Percentiles rank a stretch among this genome's conserved stretches.
phyloP scores from a whole-genome alignment of 2,113 vertebrate genomes.

The Fulmarus glacialis region DNA sequence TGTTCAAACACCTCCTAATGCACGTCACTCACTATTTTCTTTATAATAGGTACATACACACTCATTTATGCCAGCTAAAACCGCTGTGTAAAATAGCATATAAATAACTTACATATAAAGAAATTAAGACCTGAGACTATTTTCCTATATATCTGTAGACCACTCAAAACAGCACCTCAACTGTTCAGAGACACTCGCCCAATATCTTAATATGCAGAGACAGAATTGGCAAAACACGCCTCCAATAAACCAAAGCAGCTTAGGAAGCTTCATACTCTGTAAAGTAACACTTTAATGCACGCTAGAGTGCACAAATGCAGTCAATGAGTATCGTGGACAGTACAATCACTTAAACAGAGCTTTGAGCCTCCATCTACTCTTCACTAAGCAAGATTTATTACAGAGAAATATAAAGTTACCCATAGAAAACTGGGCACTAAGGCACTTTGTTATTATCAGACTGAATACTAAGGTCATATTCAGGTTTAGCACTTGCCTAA shows the following conservation, averaged over 20 bases:
- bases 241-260: neutral
- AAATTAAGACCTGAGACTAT: neutral
- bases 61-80: neutral
- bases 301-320: accelerated
- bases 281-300: neutral
- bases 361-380: neutral
- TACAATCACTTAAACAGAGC: neutral
- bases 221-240: neutral
- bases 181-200: neutral
- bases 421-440: neutral
- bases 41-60: neutral
- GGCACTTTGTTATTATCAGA: neutral
- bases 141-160: neutral
- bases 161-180: neutral
- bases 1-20: neutral
- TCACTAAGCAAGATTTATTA: neutral
- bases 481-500: neutral
- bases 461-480: accelerated
- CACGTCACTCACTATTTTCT: neutral
- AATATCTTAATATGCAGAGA: neutral
- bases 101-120: neutral
- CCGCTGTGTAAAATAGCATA: neutral
- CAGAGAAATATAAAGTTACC: neutral
- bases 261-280: neutral
- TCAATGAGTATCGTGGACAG: accelerated